Conservation (phyloP, 2,888 invertebrate species). For the Leptarthrus brevirostris region DNA sequence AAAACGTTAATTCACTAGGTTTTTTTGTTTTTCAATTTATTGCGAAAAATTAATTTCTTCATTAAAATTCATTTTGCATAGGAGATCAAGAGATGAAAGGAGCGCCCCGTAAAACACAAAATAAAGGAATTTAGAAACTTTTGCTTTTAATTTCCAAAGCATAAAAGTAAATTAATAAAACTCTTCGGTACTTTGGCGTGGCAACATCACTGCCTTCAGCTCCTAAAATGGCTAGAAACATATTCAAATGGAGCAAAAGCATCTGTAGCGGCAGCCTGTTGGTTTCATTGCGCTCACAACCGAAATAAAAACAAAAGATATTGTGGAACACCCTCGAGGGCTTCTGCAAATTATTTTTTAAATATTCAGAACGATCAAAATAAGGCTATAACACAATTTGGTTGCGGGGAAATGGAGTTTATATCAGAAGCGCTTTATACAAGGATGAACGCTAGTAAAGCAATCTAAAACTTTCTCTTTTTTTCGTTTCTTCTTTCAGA, state of each 20-base stretch:
- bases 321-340: conserved; percentile 52
- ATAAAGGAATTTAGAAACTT: background rate
- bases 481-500: conserved; percentile 1
- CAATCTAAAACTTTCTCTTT: background rate
- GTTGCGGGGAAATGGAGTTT: conserved; percentile 6
- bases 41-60: too few species aligned
- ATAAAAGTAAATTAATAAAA: conserved; percentile 43
- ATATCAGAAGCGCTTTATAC: background rate
- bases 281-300: background rate
- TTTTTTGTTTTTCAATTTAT: too few species aligned
- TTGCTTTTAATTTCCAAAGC: conserved; percentile 32
- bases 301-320: conserved; percentile 18
- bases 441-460: background rate
- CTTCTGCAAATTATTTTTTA: conserved; percentile 58
- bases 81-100: background rate
- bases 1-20: too few species aligned
- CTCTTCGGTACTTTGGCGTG: background rate
- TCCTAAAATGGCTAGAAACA: conserved; percentile 5
- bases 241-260: background rate
- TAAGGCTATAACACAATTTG: conserved; percentile 56
- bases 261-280: background rate
- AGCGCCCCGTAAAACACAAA: background rate
- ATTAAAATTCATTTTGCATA: too few species aligned
- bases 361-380: conserved; percentile 58
- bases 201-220: conserved; percentile 2